Percentiles rank a stretch among this genome's conserved stretches.
These are phyloP conservation scores for Labrus mixtus DNA, from an alignment of 2,113 vertebrate genomes.

Conservation along the genomic window DNA sequence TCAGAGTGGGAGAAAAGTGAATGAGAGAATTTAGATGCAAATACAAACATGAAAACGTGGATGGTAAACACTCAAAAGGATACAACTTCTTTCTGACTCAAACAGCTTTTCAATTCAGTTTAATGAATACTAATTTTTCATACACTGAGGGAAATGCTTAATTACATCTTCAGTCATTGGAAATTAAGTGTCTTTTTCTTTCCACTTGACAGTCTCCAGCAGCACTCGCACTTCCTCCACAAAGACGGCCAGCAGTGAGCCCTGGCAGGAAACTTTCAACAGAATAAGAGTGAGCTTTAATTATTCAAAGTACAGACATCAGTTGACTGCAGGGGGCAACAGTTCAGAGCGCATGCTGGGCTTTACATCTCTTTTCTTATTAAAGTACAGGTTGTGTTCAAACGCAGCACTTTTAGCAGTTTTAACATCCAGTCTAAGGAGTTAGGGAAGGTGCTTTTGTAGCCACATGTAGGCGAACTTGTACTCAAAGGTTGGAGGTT, in stretches of 20 bases:
- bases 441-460: not conserved
- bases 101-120: not conserved
- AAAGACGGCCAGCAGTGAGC: not conserved
- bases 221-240: not conserved
- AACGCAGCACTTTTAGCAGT: not conserved
- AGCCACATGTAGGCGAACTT: not conserved
- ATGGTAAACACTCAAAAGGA: not conserved
- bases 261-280: not conserved
- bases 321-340: not conserved
- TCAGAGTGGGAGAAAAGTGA: not conserved
- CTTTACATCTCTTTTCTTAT: not conserved
- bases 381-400: not conserved
- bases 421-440: not conserved
- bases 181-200: not conserved
- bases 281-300: not conserved
- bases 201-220: not conserved
- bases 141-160: not conserved
- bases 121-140: constrained; percentile 1
- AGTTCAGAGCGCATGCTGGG: not conserved
- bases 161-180: not conserved
- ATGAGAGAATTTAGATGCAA: constrained; percentile 5
- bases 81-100: not conserved
- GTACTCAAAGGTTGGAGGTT: not conserved
- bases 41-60: not conserved
- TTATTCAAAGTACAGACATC: not conserved